Evolutionary conservation across 2,797 vertebrate genomes (phyloP).

Genomic region (Lacerta bilineata): DNA sequence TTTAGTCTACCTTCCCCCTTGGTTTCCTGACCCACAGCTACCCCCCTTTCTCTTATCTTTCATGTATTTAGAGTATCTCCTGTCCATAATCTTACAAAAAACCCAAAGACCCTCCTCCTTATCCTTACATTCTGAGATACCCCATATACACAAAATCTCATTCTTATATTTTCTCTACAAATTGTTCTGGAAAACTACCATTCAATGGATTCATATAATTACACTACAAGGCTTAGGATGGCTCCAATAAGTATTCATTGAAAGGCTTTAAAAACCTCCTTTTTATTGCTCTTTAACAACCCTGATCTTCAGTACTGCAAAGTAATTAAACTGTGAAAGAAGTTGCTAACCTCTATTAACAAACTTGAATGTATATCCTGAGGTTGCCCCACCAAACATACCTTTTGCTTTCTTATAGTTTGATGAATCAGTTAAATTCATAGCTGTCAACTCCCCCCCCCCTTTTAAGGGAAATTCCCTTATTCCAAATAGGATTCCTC

Average conservation of each 20-base stretch:
- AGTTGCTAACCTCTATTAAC: background rate
- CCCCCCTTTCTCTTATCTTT: background rate
- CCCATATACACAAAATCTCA: background rate
- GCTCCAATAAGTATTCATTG: background rate
- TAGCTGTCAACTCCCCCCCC: too few relatives aligned
- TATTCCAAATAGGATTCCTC: too few relatives aligned
- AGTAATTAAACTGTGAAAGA: conserved; percentile 6
- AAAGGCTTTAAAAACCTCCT: background rate
- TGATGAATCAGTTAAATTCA: background rate
- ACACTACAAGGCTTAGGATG: background rate
- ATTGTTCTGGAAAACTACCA: background rate
- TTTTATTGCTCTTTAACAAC: background rate
- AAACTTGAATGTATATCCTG: background rate
- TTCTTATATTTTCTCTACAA: background rate
- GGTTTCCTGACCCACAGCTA: background rate
- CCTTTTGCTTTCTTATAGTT: background rate
- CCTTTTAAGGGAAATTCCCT: too few relatives aligned
- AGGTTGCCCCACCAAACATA: background rate
- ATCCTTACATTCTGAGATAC: background rate
- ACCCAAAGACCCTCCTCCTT: background rate
- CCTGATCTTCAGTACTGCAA: background rate
- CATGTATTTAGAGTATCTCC: background rate
- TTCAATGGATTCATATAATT: background rate
- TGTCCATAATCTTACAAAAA: background rate
- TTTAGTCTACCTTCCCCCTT: background rate